These are phyloP conservation scores for Polyploca ridens DNA, from an alignment of 2,888 invertebrate species.

Conservation along the genomic window DNA sequence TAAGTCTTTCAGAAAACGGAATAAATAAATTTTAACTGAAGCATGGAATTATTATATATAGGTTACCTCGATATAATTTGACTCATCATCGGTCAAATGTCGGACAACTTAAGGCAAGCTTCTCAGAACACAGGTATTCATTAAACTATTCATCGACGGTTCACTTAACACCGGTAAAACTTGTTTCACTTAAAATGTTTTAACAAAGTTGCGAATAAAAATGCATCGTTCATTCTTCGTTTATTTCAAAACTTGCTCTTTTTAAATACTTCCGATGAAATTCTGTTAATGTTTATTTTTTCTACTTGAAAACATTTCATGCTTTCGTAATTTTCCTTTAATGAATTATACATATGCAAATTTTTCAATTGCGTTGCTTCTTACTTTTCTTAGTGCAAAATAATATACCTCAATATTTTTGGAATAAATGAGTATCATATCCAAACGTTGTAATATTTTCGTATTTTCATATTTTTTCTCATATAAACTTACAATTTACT, in stretches of 20 bases:
- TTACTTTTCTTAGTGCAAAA: not conserved
- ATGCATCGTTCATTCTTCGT: slow-evolving; percentile 33
- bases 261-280: no score
- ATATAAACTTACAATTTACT: no score
- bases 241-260: not conserved
- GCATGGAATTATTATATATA: no score
- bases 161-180: slow-evolving; percentile 45
- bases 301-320: no score
- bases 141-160: slow-evolving; percentile 46
- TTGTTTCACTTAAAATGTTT: slow-evolving; percentile 46
- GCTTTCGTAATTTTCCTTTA: no score
- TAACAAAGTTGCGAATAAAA: slow-evolving; percentile 35
- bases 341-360: no score
- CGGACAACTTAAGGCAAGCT: slow-evolving; percentile 10
- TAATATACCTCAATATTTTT: not conserved
- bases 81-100: no score
- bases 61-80: no score
- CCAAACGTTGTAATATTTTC: not conserved
- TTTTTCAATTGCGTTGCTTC: not conserved
- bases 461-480: no score
- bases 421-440: not conserved
- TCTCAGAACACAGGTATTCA: slow-evolving; percentile 26
- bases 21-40: no score
- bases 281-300: no score
- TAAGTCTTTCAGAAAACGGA: no score